Percentiles rank a stretch among this genome's conserved stretches.
phyloP scores from a whole-genome alignment of 2,888 invertebrate species.

The Lomographa bimaculata region DNA sequence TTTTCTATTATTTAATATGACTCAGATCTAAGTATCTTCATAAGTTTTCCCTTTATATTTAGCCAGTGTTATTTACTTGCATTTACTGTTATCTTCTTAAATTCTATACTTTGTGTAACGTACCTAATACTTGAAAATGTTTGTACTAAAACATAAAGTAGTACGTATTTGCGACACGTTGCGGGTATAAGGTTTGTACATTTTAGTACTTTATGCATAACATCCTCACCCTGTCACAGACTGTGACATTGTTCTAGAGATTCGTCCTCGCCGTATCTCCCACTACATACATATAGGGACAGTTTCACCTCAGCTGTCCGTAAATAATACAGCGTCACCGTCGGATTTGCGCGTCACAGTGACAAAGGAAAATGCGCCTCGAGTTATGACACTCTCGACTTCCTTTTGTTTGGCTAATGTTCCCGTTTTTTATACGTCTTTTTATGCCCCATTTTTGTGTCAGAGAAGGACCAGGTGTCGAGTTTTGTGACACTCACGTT shows the following conservation, averaged over 20 bases:
- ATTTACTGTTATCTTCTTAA: too few relatives aligned
- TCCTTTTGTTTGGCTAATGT: conserved; percentile 74
- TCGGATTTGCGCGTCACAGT: conserved; percentile 68
- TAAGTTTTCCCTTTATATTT: too few relatives aligned
- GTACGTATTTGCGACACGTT: too few relatives aligned
- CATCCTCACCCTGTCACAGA: too few relatives aligned
- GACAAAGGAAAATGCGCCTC: conserved; percentile 72
- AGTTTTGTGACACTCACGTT: conserved; percentile 52
- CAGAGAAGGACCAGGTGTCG: conserved; percentile 59
- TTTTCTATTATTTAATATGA: too few relatives aligned
- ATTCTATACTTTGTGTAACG: too few relatives aligned
- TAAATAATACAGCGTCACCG: conserved; percentile 65
- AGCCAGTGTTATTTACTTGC: too few relatives aligned
- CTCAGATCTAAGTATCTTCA: too few relatives aligned
- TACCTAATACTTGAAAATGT: too few relatives aligned
- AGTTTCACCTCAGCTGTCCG: conserved; percentile 34
- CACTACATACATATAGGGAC: conserved; percentile 2
- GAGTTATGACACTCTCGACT: conserved; percentile 73
- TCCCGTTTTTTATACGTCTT: conserved; percentile 52
- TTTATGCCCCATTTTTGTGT: conserved; percentile 42
- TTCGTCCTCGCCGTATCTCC: background rate
- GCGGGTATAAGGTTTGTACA: too few relatives aligned
- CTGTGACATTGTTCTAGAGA: background rate
- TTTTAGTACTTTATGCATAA: too few relatives aligned
- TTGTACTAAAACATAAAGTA: too few relatives aligned